Evolutionary conservation across 2,797 vertebrate species (phyloP).

Genomic region (Avahi laniger): DNA sequence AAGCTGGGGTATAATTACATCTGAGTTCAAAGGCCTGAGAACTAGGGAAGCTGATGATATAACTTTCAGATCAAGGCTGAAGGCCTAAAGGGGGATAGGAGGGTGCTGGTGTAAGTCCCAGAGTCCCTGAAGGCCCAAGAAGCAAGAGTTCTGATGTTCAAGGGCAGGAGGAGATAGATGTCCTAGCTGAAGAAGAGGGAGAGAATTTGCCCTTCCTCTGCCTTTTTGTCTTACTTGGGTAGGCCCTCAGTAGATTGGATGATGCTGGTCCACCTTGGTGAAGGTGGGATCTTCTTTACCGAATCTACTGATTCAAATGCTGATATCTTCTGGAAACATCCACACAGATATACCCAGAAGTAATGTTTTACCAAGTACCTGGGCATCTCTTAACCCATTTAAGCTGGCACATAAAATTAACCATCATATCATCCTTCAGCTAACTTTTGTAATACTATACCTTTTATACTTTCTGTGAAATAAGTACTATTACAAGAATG

Average conservation of each 20-base stretch:
- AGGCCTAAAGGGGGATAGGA: background rate
- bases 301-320: background rate
- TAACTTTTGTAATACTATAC: background rate
- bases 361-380: background rate
- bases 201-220: background rate
- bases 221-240: background rate
- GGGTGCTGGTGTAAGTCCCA: background rate
- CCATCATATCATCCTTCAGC: background rate
- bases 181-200: background rate
- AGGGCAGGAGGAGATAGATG: background rate
- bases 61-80: background rate
- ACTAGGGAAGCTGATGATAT: background rate
- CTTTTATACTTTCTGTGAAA: conserved; percentile 23
- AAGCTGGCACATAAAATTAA: background rate
- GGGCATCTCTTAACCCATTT: background rate
- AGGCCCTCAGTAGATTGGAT: background rate
- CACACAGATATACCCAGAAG: background rate
- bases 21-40: background rate
- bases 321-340: background rate
- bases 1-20: background rate
- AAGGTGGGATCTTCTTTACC: background rate
- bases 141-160: background rate
- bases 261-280: background rate
- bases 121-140: background rate
- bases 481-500: background rate